Conservation (phyloP, 1,140 invertebrate species). For the Drosophila micromelanica region DNA sequence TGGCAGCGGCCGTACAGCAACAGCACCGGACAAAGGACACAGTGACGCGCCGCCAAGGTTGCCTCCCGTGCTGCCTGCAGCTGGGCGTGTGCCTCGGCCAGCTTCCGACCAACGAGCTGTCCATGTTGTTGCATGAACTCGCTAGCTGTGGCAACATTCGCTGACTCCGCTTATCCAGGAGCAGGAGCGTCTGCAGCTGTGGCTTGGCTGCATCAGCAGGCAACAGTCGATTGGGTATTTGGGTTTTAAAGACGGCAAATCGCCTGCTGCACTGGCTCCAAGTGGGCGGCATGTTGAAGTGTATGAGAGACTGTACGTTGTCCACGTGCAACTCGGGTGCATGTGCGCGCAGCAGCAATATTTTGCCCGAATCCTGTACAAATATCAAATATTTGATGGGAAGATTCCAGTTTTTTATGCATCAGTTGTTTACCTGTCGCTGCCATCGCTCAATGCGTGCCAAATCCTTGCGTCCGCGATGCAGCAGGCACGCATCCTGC, state of each 20-base stretch:
- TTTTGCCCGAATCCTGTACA: slow-evolving; percentile 10
- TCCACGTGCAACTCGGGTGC: slow-evolving; percentile 27
- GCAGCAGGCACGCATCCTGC: slow-evolving; percentile 3
- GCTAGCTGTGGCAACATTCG: slow-evolving; percentile 25
- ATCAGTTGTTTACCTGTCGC: slow-evolving; percentile 10
- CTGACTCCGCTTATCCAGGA: slow-evolving; percentile 8
- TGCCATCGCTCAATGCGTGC: slow-evolving; percentile 17
- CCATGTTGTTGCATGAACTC: slow-evolving; percentile 33
- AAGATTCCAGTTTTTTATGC: neutral
- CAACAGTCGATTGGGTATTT: slow-evolving; percentile 1
- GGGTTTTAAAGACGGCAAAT: slow-evolving; percentile 8
- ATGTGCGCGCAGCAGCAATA: slow-evolving; percentile 16
- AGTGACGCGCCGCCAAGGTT: slow-evolving; percentile 1
- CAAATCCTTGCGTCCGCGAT: slow-evolving; percentile 22
- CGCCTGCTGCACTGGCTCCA: slow-evolving; percentile 23
- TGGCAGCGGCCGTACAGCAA: slow-evolving; percentile 23
- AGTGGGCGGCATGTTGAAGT: slow-evolving; percentile 28
- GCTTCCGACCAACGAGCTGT: neutral
- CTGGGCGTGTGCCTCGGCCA: slow-evolving; percentile 13
- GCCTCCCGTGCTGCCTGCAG: neutral
- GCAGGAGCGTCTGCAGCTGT: slow-evolving; percentile 16
- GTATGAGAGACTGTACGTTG: slow-evolving; percentile 13
- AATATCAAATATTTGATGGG: neutral
- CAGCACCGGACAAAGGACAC: slow-evolving; percentile 22
- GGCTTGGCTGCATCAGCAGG: neutral